These are phyloP conservation scores for Sebastes trivittatus DNA, from an alignment of 2,797 vertebrate species.

Conservation along the genomic window DNA sequence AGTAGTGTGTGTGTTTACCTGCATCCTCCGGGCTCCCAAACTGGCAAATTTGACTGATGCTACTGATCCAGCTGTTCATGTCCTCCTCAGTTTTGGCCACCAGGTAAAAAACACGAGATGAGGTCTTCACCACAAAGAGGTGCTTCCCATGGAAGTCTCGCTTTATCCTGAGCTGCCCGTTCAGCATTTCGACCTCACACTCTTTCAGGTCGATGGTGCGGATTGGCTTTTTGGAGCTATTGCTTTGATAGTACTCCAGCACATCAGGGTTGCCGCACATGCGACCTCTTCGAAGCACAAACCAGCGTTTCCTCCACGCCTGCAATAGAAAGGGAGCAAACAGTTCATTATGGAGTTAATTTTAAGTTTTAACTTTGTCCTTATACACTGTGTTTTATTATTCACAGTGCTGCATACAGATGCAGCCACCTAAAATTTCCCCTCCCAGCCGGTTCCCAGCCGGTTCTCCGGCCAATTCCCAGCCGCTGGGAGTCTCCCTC, in stretches of 20 bases:
- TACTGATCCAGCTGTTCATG: slow-evolving; percentile 94
- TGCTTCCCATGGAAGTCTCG: slow-evolving; percentile 93
- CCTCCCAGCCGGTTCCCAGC: no score
- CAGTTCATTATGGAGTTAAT: background rate
- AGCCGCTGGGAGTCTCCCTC: no score
- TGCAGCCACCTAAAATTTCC: no score
- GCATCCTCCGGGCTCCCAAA: slow-evolving; percentile 87
- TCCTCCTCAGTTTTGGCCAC: slow-evolving; percentile 97
- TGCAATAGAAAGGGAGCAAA: slow-evolving; percentile 62
- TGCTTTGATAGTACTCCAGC: slow-evolving; percentile 95
- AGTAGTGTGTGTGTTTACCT: slow-evolving; percentile 71
- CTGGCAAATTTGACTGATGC: slow-evolving; percentile 94
- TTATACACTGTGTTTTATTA: background rate
- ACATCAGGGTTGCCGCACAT: slow-evolving; percentile 97
- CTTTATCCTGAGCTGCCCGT: slow-evolving; percentile 87
- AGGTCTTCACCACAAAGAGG: slow-evolving; percentile 93
- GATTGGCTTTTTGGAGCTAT: slow-evolving; percentile 92
- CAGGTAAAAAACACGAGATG: slow-evolving; percentile 93
- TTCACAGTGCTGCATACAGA: background rate
- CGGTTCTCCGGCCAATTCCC: no score
- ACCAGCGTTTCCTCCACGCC: slow-evolving; percentile 99
- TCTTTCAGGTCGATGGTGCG: slow-evolving; percentile 94
- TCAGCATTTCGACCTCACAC: slow-evolving; percentile 89
- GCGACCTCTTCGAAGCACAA: slow-evolving; percentile 93
- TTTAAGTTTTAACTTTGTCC: background rate